Evolutionary conservation across 2,797 vertebrate genomes (phyloP), one percentile per base, ranked within the genome.

Genomic region (Sciurus carolinensis): DNA sequence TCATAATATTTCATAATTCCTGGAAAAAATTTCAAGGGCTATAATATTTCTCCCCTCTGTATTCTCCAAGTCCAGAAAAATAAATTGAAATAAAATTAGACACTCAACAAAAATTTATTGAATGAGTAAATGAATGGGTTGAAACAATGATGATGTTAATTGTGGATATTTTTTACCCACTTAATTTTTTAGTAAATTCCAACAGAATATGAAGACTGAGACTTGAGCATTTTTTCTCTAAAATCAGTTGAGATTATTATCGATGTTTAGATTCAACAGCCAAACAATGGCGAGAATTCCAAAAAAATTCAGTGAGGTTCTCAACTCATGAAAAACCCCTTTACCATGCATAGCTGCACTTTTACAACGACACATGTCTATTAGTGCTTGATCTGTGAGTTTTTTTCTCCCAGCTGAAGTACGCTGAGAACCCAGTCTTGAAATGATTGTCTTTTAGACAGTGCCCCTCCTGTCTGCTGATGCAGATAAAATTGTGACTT

Each of bases 1-100:
- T 85, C 54, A 30, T 10, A 62, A 71, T n/a, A 22, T 79, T 76
- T 76, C 59, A 67, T 47, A 44, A 75, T 75, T 89, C 30, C 22
- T 95, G 14, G 9, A 4, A 77, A 13, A 82, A 73, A 52, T 59
- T 86, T 14, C n/a, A 75, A 86, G 22, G 18, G 67, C 20, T 64
- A 1, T 75, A 79, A 79, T 76, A n/a, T 85, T 83, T 92, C 36
- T 64, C 6, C 72, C 2, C n/a, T 76, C n/a, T 83, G 1, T 83
- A 75, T 3, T 36, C 67, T 39, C 11, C 28, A 5, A 57, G 24
- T 1, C n/a, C 12, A 73, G 75, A 13, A 88, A 91, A 89, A 50
- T 67, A 93, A 24, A 28, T 80, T 66, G 66, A 96, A 94, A 72
- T 90, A 96, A 84, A 75, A 75, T 26, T 82, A 42, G n/a, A 64